Conservation (phyloP, 2,888 invertebrate species). For the Agrochola lychnidis region DNA sequence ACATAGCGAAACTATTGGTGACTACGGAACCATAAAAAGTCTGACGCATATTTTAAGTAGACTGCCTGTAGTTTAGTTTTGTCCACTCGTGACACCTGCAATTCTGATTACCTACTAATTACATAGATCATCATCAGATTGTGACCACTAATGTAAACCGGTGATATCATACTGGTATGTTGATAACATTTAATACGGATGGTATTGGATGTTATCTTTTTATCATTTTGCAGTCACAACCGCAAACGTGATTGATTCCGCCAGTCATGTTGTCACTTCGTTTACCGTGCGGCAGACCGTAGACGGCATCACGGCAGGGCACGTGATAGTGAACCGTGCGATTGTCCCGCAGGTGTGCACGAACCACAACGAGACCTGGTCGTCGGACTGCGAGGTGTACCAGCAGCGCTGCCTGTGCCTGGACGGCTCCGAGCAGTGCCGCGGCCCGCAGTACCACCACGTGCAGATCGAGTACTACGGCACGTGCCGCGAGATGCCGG, state of each 20-base stretch:
- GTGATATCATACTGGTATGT: constrained; percentile 8
- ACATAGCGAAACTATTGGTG: too few species aligned
- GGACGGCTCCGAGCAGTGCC: constrained; percentile 93
- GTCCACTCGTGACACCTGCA: neutral
- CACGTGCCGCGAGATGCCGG: constrained; percentile 94
- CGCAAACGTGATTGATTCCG: constrained; percentile 13
- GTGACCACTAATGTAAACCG: neutral
- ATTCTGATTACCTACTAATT: neutral
- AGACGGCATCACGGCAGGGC: neutral
- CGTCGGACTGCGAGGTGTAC: constrained; percentile 98
- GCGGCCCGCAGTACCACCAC: constrained; percentile 94
- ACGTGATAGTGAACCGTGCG: neutral
- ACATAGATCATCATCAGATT: constrained; percentile 11
- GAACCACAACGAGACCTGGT: constrained; percentile 98
- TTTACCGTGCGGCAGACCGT: neutral
- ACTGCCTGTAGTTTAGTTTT: neutral
- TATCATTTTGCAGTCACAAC: neutral
- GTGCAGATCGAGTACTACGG: constrained; percentile 99
- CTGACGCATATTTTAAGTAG: neutral
- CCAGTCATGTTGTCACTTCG: neutral
- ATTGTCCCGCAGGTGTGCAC: constrained; percentile 93
- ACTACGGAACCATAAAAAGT: neutral
- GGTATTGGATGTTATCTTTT: neutral
- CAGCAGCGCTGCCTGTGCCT: constrained; percentile 98
- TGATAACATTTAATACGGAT: neutral